Evolutionary conservation across 2,113 vertebrate species (phyloP).

Genomic region (Misgurnus mizolepis): DNA sequence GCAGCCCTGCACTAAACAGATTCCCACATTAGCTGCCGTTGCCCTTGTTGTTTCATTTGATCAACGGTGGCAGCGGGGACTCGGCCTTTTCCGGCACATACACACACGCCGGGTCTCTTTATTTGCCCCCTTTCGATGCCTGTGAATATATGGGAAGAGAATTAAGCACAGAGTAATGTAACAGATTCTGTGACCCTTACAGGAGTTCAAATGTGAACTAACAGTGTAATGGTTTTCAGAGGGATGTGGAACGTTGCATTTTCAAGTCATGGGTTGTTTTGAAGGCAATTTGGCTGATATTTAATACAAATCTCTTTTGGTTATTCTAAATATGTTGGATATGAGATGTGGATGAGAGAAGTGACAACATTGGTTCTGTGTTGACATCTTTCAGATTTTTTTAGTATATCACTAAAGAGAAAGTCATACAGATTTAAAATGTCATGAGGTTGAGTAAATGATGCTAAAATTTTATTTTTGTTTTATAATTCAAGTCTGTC

Average conservation of each 20-base stretch:
- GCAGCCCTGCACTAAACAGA: constrained; percentile 94
- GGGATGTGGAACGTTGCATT: background rate
- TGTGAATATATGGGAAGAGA: constrained; percentile 47
- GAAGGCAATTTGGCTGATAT: too few relatives aligned
- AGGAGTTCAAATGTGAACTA: constrained; percentile 27
- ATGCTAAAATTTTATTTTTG: too few relatives aligned
- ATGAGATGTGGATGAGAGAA: too few relatives aligned
- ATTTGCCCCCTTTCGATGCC: constrained; percentile 24
- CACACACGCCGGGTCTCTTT: constrained; percentile 32
- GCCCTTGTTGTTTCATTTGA: constrained; percentile 98
- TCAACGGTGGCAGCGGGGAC: constrained; percentile 92
- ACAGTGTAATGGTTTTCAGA: background rate
- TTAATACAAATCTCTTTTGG: too few relatives aligned
- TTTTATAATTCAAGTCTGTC: too few relatives aligned
- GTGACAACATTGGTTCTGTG: too few relatives aligned
- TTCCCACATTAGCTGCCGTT: constrained; percentile 94
- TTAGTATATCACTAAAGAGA: too few relatives aligned
- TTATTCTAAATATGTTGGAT: too few relatives aligned
- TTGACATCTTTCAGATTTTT: too few relatives aligned
- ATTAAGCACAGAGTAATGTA: constrained; percentile 33
- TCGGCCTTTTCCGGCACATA: constrained; percentile 54
- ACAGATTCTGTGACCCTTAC: constrained; percentile 42
- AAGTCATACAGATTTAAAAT: too few relatives aligned
- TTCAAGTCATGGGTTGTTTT: too few relatives aligned
- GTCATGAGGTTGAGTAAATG: too few relatives aligned